Base-by-base conservation (phyloP, 2,888 invertebrate species). In the Xestia xanthographa region DNA sequence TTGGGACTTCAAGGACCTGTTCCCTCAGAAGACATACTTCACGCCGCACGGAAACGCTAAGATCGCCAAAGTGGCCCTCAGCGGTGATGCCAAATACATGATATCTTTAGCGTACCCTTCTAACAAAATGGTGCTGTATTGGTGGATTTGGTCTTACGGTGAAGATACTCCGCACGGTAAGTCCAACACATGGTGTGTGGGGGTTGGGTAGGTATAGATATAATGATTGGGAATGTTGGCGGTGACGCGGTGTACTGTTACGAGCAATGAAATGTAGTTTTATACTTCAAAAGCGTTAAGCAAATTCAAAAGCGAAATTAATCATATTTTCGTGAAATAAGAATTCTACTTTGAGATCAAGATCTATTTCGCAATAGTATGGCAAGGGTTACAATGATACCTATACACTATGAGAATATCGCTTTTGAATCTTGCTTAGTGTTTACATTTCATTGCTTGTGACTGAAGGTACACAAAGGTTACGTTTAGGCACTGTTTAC, bases 81-180 rank as follows among this genome's bases (percentile, higher is more conserved):
- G 97, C 80, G 93, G 93, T 0, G 96, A 97, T 83, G 97, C 97
- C 1, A 97, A 97, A 86, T 97, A 97, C 85, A 90, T 98, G 62
- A 91, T 97, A 2, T 97, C 97, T 0, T 85, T 97, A 69, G 97
- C 96, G 5, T 96, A 96, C 79, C 94, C 94, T 66, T 92, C 94
- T 66, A 92, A 94, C 0, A 92, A 91, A 71, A 89, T 90, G 26
- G 20, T 22, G 0, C 83, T 98, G 0, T 93, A 97, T 82, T 97
- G 97, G 92, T 98, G 98, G 97, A 92, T 97, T 65, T 98, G 98
- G 98, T 97, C 97, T 50, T 94, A 90, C 43, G 97, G 97, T 6
- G 87, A 87, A 14, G 94, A 97, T 20, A 86, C 90, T 66, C 97
- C 97, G 8, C 95, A 97, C 90, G 97, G 97, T 97, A 92, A 88